A percentile compares a stretch with the other conserved stretches of the same genome.
phyloP scores from a whole-genome alignment of 2,797 vertebrate genomes.

The Gadopsis bispinosus region DNA sequence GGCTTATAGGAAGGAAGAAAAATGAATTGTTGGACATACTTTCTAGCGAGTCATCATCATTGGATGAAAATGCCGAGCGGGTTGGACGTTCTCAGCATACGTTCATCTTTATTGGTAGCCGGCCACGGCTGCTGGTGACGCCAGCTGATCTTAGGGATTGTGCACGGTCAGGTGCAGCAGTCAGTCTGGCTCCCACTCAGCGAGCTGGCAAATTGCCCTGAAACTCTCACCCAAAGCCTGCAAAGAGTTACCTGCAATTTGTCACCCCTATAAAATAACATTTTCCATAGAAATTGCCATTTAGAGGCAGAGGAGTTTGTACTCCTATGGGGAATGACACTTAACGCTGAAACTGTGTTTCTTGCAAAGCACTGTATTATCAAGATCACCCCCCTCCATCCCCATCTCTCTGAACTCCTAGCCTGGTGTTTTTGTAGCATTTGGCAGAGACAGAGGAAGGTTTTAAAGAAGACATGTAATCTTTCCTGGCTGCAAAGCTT shows the following conservation, averaged over 20 bases:
- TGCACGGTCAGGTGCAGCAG: slow-evolving; percentile 76
- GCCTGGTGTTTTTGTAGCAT: slow-evolving; percentile 81
- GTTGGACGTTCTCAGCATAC: slow-evolving; percentile 47
- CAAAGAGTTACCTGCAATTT: slow-evolving; percentile 86
- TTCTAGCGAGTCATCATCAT: slow-evolving; percentile 48
- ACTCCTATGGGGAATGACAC: slow-evolving; percentile 74
- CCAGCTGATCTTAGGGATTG: slow-evolving; percentile 63
- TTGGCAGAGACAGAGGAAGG: slow-evolving; percentile 86
- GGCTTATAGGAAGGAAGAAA: slow-evolving; percentile 56
- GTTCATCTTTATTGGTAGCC: slow-evolving; percentile 55
- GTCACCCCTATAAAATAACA: slow-evolving; percentile 85
- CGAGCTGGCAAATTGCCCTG: slow-evolving; percentile 69
- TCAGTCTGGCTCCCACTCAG: slow-evolving; percentile 69
- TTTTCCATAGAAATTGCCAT: slow-evolving; percentile 77
- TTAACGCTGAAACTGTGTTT: slow-evolving; percentile 66
- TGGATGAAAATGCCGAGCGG: slow-evolving; percentile 51
- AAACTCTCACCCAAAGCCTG: slow-evolving; percentile 75
- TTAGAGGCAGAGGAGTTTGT: slow-evolving; percentile 72
- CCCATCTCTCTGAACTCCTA: slow-evolving; percentile 13
- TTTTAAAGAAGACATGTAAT: slow-evolving; percentile 88
- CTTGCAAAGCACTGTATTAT: slow-evolving; percentile 67
- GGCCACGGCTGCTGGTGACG: slow-evolving; percentile 35
- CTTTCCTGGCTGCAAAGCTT: slow-evolving; percentile 85
- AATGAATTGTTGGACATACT: slow-evolving; percentile 41
- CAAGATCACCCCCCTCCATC: slow-evolving; percentile 33